Percentiles rank a stretch among this genome's conserved stretches.
Conservation (phyloP, 2,888 invertebrate species). For the Drosophila mimica region DNA sequence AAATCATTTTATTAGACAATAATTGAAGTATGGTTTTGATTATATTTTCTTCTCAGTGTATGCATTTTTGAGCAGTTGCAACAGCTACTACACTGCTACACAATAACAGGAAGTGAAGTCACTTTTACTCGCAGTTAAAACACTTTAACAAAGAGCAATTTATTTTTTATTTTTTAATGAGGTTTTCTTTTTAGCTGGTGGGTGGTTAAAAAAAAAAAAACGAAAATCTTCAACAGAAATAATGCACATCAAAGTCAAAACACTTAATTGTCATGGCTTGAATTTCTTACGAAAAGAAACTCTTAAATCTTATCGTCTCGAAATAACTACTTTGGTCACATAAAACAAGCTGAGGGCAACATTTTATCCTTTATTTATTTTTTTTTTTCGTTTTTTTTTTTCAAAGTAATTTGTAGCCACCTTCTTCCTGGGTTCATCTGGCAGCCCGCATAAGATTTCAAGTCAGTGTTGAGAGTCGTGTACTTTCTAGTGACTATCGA, state of each 20-base stretch:
- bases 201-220: not conserved
- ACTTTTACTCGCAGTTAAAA: conserved; percentile 47
- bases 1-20: not conserved
- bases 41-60: not conserved
- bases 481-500: conserved; percentile 72
- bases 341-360: not conserved
- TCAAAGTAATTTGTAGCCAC: not conserved
- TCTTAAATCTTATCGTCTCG: not conserved
- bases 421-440: not conserved
- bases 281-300: conserved; percentile 3
- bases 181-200: not conserved
- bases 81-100: conserved; percentile 4
- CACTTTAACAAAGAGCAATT: conserved; percentile 5
- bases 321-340: conserved; percentile 5
- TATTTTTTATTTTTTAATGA: not conserved
- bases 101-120: conserved; percentile 65
- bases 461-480: not conserved
- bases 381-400: not conserved
- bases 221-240: not conserved
- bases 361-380: conserved; percentile 3
- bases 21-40: not conserved
- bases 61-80: conserved; percentile 34
- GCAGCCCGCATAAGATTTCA: not conserved
- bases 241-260: not conserved
- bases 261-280: not conserved